Conservation (phyloP, 2,888 invertebrate genomes). For the Thecophora atra region DNA sequence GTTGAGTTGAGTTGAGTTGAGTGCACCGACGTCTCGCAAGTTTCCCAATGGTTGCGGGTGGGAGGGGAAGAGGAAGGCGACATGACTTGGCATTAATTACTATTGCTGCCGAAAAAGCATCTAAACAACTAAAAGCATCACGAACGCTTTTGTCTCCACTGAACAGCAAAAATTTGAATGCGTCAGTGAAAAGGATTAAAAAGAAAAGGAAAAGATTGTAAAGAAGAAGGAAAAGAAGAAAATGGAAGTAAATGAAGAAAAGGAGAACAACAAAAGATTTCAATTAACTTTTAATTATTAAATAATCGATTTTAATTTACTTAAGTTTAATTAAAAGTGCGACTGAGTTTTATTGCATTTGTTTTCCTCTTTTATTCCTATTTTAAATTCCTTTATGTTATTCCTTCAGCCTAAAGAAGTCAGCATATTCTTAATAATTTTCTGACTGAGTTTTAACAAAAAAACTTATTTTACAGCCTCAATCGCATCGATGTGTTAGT, state of each 20-base stretch:
- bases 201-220: neutral
- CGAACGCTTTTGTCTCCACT: neutral
- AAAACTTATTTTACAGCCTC: too few relatives aligned
- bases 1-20: slow-evolving; percentile 11
- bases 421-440: too few relatives aligned
- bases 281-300: neutral
- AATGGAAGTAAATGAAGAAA: neutral
- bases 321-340: too few relatives aligned
- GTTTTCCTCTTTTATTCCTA: too few relatives aligned
- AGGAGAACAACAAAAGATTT: neutral
- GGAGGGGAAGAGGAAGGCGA: neutral
- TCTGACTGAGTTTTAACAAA: too few relatives aligned
- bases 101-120: slow-evolving; percentile 13
- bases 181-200: neutral
- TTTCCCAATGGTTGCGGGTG: neutral
- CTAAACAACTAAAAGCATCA: neutral
- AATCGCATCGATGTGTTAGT: too few relatives aligned
- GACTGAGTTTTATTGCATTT: too few relatives aligned
- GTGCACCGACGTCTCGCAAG: neutral
- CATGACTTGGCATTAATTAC: slow-evolving; percentile 32
- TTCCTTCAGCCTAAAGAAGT: too few relatives aligned
- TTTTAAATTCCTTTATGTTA: too few relatives aligned
- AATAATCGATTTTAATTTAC: too few relatives aligned
- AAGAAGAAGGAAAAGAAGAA: neutral
- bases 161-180: neutral